Base-by-base conservation (phyloP, 1,140 invertebrate genomes). In the Mercenaria mercenaria region DNA sequence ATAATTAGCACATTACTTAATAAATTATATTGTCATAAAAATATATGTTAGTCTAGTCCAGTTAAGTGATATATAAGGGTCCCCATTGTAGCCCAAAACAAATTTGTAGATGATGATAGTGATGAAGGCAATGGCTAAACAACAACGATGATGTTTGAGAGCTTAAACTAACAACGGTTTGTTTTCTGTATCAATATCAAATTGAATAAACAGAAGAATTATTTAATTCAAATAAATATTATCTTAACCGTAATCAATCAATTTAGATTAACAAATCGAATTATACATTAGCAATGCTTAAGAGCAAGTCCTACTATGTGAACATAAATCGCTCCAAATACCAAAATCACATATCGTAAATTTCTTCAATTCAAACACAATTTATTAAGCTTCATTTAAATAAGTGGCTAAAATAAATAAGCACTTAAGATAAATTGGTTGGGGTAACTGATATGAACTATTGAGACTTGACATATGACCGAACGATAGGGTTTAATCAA, bases 381-480 rank as follows among this genome's bases (percentile, higher is more conserved):
- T 77, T 50, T 47, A 77, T 77, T 77, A 50, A 50, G 10, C n/a
- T 77, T 23, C 34, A n/a, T 77, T 77, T 77, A 41, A 77, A n/a
- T 52, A 29, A 32, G n/a, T 32, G 43, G 39, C 23, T 32, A 29
- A 77, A 47, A 47, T 52, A 77, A 77, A 77, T 32, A 77, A 15
- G 26, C 41, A 26, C 1, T 32, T 13, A 77, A 77, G 43, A 47
- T 47, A 77, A 52, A 47, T 77, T 47, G 41, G 29, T 34, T 32
- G 41, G n/a, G 11, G 20, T 47, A 50, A 18, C 26, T 52, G 74
- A 50, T 77, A 77, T 50, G 37, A 26, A 26, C 37, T 26, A 32
- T 77, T 47, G 11, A 52, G n/a, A 50, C 39, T 43, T 83, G 59
- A 67, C 59, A 67, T 32, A 83, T 83, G 81, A 69, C 59, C 59